These are phyloP conservation scores for Drosophila gaucha DNA, from an alignment of 2,888 invertebrate genomes.

Conservation along the genomic window DNA sequence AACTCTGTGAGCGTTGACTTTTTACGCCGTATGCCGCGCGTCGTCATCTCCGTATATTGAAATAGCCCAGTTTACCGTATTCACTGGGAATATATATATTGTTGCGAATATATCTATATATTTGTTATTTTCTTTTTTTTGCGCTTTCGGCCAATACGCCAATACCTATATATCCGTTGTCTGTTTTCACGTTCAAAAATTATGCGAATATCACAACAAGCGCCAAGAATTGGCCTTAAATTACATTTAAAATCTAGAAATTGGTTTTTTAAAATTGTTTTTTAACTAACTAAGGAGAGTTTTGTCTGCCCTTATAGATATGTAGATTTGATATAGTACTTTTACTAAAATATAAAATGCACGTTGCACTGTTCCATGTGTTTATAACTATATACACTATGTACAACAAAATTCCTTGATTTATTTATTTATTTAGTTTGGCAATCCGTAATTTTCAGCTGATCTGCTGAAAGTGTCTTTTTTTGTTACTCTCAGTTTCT, in stretches of 20 bases:
- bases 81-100: slow-evolving; percentile 22
- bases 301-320: not conserved
- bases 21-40: slow-evolving; percentile 93
- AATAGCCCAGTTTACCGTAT: slow-evolving; percentile 45
- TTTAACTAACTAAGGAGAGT: slow-evolving; percentile 25
- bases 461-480: slow-evolving; percentile 39
- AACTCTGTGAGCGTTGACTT: slow-evolving; percentile 95
- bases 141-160: slow-evolving; percentile 15
- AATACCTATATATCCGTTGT: slow-evolving; percentile 56
- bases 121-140: slow-evolving; percentile 1
- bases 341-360: slow-evolving; percentile 30
- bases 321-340: slow-evolving; percentile 31
- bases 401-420: slow-evolving; percentile 46
- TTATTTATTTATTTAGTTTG: slow-evolving; percentile 72
- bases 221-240: slow-evolving; percentile 58
- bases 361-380: slow-evolving; percentile 62
- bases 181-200: slow-evolving; percentile 59
- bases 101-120: slow-evolving; percentile 12
- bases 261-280: not conserved
- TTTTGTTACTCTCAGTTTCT: slow-evolving; percentile 15
- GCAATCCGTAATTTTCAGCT: slow-evolving; percentile 53
- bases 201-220: slow-evolving; percentile 64
- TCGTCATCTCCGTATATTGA: slow-evolving; percentile 86
- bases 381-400: not conserved
- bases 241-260: slow-evolving; percentile 52